A percentile compares a stretch with the other conserved stretches of the same genome.
phyloP scores from a whole-genome alignment of 2,797 vertebrate species.

The Phoebastria nigripes region DNA sequence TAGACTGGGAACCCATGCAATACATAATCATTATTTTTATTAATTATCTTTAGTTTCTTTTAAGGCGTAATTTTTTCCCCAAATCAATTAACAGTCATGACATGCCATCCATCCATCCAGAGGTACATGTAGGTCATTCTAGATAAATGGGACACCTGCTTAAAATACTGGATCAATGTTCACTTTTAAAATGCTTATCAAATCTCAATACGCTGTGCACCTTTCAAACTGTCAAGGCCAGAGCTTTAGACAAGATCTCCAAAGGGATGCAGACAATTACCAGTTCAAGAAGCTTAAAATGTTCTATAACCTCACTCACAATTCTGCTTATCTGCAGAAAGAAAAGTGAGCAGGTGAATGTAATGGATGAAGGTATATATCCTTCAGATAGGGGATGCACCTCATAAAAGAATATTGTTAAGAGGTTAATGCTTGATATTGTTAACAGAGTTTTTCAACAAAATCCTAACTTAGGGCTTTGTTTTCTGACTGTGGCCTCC shows the following conservation, averaged over 20 bases:
- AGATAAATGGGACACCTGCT: neutral
- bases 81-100: neutral
- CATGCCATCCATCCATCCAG: neutral
- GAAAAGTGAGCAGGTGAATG: neutral
- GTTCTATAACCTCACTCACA: neutral
- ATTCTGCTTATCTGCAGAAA: neutral
- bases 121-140: neutral
- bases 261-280: neutral
- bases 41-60: neutral
- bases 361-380: neutral
- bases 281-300: neutral
- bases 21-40: neutral
- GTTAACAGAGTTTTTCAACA: neutral
- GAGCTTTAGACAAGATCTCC: neutral
- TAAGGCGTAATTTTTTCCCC: neutral
- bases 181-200: conserved; percentile 10
- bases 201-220: neutral
- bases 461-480: neutral
- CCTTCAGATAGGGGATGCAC: neutral
- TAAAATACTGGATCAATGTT: neutral
- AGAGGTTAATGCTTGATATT: neutral
- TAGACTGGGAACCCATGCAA: neutral
- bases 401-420: neutral
- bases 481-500: neutral
- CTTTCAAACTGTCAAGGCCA: conserved; percentile 1